A percentile compares a stretch with the other conserved stretches of the same genome.
Conservation (phyloP, 2,113 vertebrate species). For the Callocephalon fimbriatum region DNA sequence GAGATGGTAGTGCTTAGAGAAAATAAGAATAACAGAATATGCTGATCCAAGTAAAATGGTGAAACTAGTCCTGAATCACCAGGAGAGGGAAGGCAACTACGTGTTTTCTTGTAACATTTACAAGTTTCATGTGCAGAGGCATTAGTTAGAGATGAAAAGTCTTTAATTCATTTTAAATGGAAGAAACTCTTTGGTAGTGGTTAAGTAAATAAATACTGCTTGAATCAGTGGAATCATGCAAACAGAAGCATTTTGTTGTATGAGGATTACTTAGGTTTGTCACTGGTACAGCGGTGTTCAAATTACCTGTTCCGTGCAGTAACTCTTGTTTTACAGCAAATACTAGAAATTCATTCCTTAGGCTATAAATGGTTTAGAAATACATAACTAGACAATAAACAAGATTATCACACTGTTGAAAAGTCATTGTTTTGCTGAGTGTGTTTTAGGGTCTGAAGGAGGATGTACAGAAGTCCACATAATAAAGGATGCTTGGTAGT, state of each 20-base stretch:
- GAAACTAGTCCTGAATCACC: no score
- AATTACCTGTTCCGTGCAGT: not conserved
- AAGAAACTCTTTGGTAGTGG: not conserved
- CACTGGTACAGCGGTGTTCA: not conserved
- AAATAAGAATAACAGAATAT: not conserved
- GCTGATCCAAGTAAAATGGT: not conserved
- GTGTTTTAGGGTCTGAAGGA: not conserved
- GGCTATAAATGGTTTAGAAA: not conserved
- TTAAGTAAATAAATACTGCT: not conserved
- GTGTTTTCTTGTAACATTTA: not conserved
- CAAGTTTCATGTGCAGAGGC: fast-evolving
- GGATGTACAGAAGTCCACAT: fast-evolving
- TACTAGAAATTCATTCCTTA: not conserved
- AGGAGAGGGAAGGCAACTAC: not conserved
- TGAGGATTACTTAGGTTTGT: not conserved
- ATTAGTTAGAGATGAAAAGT: not conserved
- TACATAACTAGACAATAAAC: not conserved
- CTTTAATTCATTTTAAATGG: not conserved
- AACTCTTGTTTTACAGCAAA: not conserved
- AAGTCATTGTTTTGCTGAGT: not conserved
- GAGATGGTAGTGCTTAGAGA: not conserved
- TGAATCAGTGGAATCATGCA: fast-evolving
- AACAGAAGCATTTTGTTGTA: not conserved
- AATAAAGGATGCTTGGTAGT: not conserved
- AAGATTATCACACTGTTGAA: not conserved